Conservation (phyloP, 1,140 invertebrate genomes). For the Lasioglossum albipes region DNA sequence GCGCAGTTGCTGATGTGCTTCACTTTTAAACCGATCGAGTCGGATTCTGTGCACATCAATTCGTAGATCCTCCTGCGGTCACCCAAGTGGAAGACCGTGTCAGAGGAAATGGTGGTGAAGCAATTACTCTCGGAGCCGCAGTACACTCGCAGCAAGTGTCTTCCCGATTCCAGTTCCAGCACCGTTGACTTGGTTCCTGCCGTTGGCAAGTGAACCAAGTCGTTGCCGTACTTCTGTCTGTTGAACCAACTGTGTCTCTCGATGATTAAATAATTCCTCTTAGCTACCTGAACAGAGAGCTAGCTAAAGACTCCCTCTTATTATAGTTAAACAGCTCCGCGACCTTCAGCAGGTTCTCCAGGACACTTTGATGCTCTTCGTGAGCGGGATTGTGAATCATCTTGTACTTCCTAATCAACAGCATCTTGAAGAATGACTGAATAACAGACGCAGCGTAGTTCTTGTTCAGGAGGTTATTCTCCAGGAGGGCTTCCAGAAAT, state of each 20-base stretch:
- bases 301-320: constrained; percentile 35
- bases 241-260: constrained; percentile 65
- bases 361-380: constrained; percentile 29
- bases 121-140: constrained; percentile 61
- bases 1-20: constrained; percentile 49
- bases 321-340: constrained; percentile 48
- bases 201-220: constrained; percentile 54
- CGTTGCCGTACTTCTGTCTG: constrained; percentile 35
- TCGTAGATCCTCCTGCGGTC: constrained; percentile 63
- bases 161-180: constrained; percentile 67
- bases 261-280: constrained; percentile 49
- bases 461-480: too few species aligned
- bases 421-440: constrained; percentile 61
- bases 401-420: constrained; percentile 48
- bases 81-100: constrained; percentile 67
- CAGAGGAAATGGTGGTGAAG: constrained; percentile 64
- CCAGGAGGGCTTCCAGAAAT: too few species aligned
- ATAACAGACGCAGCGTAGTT: constrained; percentile 46
- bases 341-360: constrained; percentile 39
- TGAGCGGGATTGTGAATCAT: constrained; percentile 49
- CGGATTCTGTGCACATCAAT: constrained; percentile 65
- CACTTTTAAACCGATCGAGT: constrained; percentile 25
- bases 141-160: constrained; percentile 67
- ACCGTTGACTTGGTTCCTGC: constrained; percentile 60
- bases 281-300: constrained; percentile 28